phyloP scores from a whole-genome alignment of 1,140 invertebrate species.

The Magallana ariakensis region DNA sequence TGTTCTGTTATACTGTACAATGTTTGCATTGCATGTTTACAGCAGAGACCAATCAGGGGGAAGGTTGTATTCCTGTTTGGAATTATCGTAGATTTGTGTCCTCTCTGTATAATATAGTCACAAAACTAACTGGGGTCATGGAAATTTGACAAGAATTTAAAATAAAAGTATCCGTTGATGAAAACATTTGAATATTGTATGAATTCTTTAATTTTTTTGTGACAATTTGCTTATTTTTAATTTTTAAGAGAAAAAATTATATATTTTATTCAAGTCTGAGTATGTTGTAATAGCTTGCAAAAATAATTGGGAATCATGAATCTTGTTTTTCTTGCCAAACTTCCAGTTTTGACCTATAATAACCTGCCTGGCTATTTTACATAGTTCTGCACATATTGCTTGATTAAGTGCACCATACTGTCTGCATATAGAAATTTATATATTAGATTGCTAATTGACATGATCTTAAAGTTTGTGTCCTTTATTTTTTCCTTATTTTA shows the following conservation, averaged over 20 bases:
- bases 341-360: not conserved
- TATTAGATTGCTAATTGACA: too few relatives aligned
- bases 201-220: too few relatives aligned
- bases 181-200: too few relatives aligned
- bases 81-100: not conserved
- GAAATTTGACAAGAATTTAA: not conserved
- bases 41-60: not conserved
- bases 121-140: not conserved
- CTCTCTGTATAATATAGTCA: not conserved
- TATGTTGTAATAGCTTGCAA: not conserved
- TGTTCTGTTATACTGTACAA: not conserved
- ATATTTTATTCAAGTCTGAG: too few relatives aligned
- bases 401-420: not conserved
- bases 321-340: not conserved
- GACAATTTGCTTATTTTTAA: too few relatives aligned
- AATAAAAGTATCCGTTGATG: too few relatives aligned
- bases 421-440: not conserved
- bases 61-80: slow-evolving; percentile 14
- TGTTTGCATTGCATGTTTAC: slow-evolving; percentile 28
- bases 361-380: not conserved
- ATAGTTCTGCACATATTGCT: not conserved
- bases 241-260: too few relatives aligned
- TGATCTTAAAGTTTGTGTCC: too few relatives aligned
- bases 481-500: too few relatives aligned
- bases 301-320: not conserved